phyloP scores from a whole-genome alignment of 92 coral and sea anemone genomes.

The Metridium senile region DNA sequence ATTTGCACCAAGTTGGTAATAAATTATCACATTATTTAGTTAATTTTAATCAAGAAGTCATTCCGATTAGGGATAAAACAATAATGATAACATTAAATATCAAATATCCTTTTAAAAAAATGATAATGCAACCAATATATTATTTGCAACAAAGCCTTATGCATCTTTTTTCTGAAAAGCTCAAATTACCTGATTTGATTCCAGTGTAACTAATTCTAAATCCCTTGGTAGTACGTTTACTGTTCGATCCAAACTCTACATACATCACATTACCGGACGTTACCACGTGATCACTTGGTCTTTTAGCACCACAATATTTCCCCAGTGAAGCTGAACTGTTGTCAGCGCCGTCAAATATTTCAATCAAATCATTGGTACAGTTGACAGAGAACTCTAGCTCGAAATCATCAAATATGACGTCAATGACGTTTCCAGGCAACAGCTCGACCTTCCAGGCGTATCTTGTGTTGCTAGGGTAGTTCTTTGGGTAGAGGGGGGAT shows the following conservation, averaged over 20 bases:
- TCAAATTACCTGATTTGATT: constrained; percentile 34
- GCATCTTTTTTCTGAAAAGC: too few relatives aligned
- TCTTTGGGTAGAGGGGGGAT: constrained; percentile 60
- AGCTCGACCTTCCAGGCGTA: constrained; percentile 60
- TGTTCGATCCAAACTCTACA: constrained; percentile 47
- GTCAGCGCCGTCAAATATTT: constrained; percentile 50
- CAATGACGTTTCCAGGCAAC: constrained; percentile 43
- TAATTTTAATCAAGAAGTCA: too few relatives aligned
- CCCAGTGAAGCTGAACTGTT: constrained; percentile 56
- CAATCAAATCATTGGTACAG: constrained; percentile 53
- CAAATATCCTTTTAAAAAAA: too few relatives aligned
- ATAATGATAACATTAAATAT: too few relatives aligned
- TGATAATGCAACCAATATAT: too few relatives aligned
- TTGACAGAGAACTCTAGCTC: constrained; percentile 47
- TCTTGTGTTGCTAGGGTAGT: constrained; percentile 57
- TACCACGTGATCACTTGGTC: constrained; percentile 35
- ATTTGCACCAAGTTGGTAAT: too few relatives aligned
- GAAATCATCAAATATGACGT: constrained; percentile 34
- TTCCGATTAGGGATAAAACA: too few relatives aligned
- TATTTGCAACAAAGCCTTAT: too few relatives aligned
- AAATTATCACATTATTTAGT: too few relatives aligned
- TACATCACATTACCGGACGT: constrained; percentile 50
- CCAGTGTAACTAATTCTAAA: constrained; percentile 49
- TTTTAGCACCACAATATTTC: constrained; percentile 45
- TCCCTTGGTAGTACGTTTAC: constrained; percentile 33